phyloP scores from a whole-genome alignment of 2,888 invertebrate species.

The Chaetogeoica ovagalla region DNA sequence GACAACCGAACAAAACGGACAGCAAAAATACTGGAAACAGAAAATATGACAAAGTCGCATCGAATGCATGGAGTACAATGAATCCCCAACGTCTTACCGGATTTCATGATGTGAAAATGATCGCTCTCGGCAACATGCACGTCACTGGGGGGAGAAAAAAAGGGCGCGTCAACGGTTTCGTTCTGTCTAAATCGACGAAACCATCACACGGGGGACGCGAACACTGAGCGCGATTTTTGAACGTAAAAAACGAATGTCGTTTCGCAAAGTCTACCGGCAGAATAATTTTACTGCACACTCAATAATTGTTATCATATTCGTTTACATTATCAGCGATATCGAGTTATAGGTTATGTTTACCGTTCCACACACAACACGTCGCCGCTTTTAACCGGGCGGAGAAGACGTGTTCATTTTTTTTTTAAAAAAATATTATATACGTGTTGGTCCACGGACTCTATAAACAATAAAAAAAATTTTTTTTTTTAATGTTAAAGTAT shows the following conservation, averaged over 20 bases:
- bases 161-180: neutral
- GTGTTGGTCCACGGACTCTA: too few species aligned
- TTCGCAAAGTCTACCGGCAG: too few species aligned
- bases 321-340: too few species aligned
- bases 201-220: conserved; percentile 7
- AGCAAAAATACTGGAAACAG: conserved; percentile 21
- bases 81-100: conserved; percentile 1
- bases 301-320: too few species aligned
- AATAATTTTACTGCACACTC: too few species aligned
- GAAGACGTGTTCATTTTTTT: too few species aligned
- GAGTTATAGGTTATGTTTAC: too few species aligned
- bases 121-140: neutral
- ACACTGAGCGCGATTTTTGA: neutral
- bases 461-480: too few species aligned
- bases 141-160: neutral
- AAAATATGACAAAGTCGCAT: neutral
- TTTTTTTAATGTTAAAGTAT: too few species aligned
- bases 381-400: too few species aligned
- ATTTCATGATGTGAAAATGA: conserved; percentile 17
- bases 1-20: conserved; percentile 5
- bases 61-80: neutral
- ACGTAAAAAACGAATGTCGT: conserved; percentile 1
- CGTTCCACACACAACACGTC: too few species aligned
- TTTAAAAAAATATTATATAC: too few species aligned
- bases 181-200: neutral